Evolutionary conservation across 2,113 vertebrate genomes (phyloP), one percentile per base, ranked within the genome.

Genomic region (Carassius gibelio): DNA sequence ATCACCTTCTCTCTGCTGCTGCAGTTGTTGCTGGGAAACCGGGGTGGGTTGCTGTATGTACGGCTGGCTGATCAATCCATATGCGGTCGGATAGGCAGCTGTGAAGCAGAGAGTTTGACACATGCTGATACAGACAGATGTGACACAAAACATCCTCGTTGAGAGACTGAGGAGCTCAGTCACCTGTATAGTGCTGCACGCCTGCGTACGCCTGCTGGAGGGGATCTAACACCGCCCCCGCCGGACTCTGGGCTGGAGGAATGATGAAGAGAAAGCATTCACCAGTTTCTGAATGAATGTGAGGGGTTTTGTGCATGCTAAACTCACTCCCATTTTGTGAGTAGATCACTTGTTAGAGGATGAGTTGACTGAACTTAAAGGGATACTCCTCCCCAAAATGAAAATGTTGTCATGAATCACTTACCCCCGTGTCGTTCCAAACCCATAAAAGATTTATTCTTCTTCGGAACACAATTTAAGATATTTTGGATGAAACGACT

Each of bases 151-250:
- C 10, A 42, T 10, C 19, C 8, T 59, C 52, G 0, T 8, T 59
- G 30, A 36, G 34, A 83, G 62, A 68, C 50, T 52, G 14, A 34
- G 57, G 30, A 14, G 19, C 52, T 66, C 13, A 30, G 11, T 9
- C 21, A 52, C 62, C 85, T 82, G 79, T 86, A 30, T 82, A 98
- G 90, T 97, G 96, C 91, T 98, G 97, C 96, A 98, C 96, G 83
- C 97, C 96, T 0, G 96, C 94, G 1, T 98, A 98, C 3, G 97
- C 96, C 87, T 98, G 97, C 91, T 97, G 96, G 83, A 98, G 94
- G 14, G 96, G 95, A 84, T 97, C 97, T 93, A 96, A 92, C 71
- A 1, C 0, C 2, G 95, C 48, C 8, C 14, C 55, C n/a, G 8
- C 96, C 0, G 96, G 95, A 95, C 96, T 97, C 94, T 96, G 96